Percentiles rank a stretch among this genome's conserved stretches.
phyloP scores from a whole-genome alignment of 2,113 vertebrate species.

The Taurulus bubalis region DNA sequence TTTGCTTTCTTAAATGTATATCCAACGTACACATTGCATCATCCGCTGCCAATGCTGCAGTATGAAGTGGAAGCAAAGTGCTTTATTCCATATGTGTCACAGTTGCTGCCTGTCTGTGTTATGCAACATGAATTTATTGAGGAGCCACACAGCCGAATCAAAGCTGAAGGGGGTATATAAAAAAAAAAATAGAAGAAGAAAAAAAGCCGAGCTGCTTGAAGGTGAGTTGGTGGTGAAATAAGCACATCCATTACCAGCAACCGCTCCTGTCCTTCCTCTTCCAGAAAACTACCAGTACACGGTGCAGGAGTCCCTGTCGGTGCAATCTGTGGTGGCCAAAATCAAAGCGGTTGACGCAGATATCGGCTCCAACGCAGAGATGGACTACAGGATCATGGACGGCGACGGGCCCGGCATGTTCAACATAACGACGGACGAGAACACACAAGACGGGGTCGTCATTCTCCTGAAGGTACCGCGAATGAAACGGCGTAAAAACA shows the following conservation, averaged over 20 bases:
- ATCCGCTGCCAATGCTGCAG: not conserved
- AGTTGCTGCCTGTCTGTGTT: conserved; percentile 34
- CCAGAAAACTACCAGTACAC: conserved; percentile 93
- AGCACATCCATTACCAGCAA: conserved; percentile 53
- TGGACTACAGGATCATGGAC: conserved; percentile 96
- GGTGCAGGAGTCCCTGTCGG: conserved; percentile 90
- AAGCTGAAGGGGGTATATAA: conserved; percentile 48
- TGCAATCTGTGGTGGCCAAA: conserved; percentile 91
- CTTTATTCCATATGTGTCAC: conserved; percentile 28
- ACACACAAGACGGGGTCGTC: conserved; percentile 93
- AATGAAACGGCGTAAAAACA: not conserved
- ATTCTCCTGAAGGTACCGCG: conserved; percentile 90
- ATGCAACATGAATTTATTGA: conserved; percentile 48
- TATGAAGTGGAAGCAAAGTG: conserved; percentile 24
- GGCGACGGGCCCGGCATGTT: conserved; percentile 90
- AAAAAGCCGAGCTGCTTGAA: conserved; percentile 31
- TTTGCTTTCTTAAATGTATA: conserved; percentile 26
- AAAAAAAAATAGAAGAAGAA: conserved; percentile 15
- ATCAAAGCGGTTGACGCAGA: conserved; percentile 94
- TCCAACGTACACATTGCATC: conserved; percentile 8
- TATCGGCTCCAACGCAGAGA: conserved; percentile 92
- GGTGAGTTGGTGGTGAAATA: conserved; percentile 43
- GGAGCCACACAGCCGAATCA: conserved; percentile 43
- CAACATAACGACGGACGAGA: conserved; percentile 92
- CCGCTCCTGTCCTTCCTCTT: conserved; percentile 60